Percentiles rank a stretch among this genome's conserved stretches.
phyloP scores from a whole-genome alignment of 2,888 invertebrate genomes.

The Alentia gelatinosa region DNA sequence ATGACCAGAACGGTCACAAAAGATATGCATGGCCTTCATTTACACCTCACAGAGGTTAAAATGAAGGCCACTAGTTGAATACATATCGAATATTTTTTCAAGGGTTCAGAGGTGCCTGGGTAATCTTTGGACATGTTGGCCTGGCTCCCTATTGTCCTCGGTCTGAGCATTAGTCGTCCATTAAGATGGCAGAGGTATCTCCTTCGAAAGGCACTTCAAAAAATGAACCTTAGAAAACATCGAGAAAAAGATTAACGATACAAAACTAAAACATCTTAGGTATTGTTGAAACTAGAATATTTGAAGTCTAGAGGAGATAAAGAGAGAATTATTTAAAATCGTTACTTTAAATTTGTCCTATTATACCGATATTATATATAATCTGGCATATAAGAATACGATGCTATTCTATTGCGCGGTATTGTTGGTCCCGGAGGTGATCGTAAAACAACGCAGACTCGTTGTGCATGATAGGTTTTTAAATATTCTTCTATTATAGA shows the following conservation, averaged over 20 bases:
- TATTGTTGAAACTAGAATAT: too few species aligned
- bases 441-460: too few species aligned
- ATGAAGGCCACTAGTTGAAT: background rate
- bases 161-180: background rate
- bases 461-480: too few species aligned
- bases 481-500: too few species aligned
- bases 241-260: background rate
- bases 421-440: too few species aligned
- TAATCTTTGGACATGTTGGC: background rate
- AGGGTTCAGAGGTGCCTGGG: background rate
- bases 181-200: background rate
- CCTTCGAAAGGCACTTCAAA: background rate
- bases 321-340: too few species aligned
- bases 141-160: background rate
- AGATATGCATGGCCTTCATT: constrained; percentile 12
- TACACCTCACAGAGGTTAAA: background rate
- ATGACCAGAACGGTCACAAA: background rate
- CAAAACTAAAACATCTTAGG: background rate
- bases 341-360: too few species aligned
- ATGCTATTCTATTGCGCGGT: too few species aligned
- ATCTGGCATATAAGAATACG: too few species aligned
- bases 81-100: background rate
- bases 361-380: too few species aligned
- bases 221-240: background rate
- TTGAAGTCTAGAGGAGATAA: too few species aligned